These are phyloP conservation scores for Octodonta nipae DNA, from an alignment of 2,888 invertebrate species.

Conservation along the genomic window DNA sequence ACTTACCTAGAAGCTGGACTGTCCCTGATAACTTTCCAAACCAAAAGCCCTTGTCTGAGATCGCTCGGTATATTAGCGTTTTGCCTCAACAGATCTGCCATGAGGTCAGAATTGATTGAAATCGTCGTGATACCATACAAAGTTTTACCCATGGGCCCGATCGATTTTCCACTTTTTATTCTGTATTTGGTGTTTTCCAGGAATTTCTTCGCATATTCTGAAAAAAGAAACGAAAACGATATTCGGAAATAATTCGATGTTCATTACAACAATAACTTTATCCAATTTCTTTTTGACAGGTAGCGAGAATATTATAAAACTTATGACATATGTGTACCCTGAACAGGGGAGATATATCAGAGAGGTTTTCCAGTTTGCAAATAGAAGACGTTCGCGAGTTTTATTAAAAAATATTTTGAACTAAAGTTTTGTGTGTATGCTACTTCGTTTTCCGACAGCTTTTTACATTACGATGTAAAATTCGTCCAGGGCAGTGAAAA, in stretches of 20 bases:
- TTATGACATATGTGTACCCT: no score
- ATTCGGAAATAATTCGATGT: background rate
- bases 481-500: no score
- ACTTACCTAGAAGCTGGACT: constrained; percentile 74
- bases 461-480: no score
- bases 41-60: constrained; percentile 64
- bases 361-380: no score
- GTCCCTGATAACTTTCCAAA: constrained; percentile 75
- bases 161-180: constrained; percentile 2
- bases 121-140: constrained; percentile 61
- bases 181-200: constrained; percentile 33
- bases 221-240: constrained; percentile 4
- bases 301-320: no score
- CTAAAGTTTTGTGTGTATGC: no score
- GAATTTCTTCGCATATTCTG: constrained; percentile 67
- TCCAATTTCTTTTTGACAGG: background rate
- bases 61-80: constrained; percentile 52
- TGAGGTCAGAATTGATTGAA: constrained; percentile 63
- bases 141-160: constrained; percentile 53
- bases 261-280: background rate
- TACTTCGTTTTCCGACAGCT: no score
- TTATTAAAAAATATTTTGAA: no score
- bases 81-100: constrained; percentile 54
- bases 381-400: no score
- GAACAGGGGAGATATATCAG: no score